These are phyloP conservation scores for Stenolophus ochropezus DNA, from an alignment of 2,888 invertebrate species.

Conservation along the genomic window DNA sequence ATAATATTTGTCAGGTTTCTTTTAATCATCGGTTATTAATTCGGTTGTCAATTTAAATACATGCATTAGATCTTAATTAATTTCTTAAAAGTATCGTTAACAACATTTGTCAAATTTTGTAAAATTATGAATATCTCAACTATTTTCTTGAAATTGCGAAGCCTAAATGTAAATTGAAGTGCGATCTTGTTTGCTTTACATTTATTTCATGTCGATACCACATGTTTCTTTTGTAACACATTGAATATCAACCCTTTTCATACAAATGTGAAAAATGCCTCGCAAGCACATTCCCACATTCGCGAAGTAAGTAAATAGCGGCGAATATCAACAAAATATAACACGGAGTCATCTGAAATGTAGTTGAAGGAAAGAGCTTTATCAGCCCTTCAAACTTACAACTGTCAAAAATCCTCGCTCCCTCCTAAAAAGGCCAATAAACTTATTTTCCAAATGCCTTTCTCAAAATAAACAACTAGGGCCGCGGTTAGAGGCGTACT, in stretches of 20 bases:
- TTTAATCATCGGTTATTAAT: too few species aligned
- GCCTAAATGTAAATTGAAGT: background rate
- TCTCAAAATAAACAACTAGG: slow-evolving; percentile 35
- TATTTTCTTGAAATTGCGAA: too few species aligned
- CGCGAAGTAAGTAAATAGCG: background rate
- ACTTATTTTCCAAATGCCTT: slow-evolving; percentile 45
- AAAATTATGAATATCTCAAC: background rate
- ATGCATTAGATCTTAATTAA: too few species aligned
- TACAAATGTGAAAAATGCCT: background rate
- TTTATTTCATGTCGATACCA: background rate
- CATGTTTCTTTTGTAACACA: background rate
- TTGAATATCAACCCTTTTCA: slow-evolving; percentile 12
- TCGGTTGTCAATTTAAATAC: too few species aligned
- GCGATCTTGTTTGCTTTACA: background rate
- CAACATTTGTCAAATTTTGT: background rate
- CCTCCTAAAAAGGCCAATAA: slow-evolving; percentile 43
- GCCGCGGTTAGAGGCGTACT: background rate
- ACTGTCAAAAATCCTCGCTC: slow-evolving; percentile 36
- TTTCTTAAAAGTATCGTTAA: too few species aligned
- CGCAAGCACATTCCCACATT: background rate
- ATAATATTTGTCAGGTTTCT: too few species aligned
- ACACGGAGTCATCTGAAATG: slow-evolving; percentile 1
- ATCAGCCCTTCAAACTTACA: slow-evolving; percentile 39
- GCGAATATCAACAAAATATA: background rate
- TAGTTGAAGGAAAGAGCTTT: slow-evolving; percentile 30